Conservation (phyloP, 2,888 invertebrate genomes). For the Mythimna vitellina region DNA sequence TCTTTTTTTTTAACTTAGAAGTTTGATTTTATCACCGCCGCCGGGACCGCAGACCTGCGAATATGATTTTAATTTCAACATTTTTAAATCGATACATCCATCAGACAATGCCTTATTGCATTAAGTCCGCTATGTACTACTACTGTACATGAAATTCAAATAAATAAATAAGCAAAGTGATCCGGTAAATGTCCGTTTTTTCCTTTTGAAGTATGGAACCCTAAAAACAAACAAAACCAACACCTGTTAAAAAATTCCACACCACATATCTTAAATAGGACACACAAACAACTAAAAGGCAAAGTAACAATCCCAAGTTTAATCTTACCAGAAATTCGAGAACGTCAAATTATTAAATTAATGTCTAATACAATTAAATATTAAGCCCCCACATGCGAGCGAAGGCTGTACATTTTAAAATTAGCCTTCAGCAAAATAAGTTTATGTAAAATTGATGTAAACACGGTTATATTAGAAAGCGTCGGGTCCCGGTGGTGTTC, state of each 20-base stretch:
- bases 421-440: slow-evolving; percentile 52
- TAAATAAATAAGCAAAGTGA: too few species aligned
- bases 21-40: too few species aligned
- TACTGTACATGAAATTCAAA: too few species aligned
- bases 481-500: slow-evolving; percentile 35
- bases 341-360: slow-evolving; percentile 20
- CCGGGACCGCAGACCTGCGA: too few species aligned
- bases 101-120: too few species aligned
- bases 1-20: too few species aligned
- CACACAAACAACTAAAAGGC: slow-evolving; percentile 11
- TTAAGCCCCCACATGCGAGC: slow-evolving; percentile 15
- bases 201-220: too few species aligned
- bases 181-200: too few species aligned
- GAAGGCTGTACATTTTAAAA: slow-evolving; percentile 56
- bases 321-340: slow-evolving; percentile 12
- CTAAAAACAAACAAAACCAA: background rate
- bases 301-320: slow-evolving; percentile 7
- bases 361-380: slow-evolving; percentile 35
- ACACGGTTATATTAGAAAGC: slow-evolving; percentile 52
- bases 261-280: background rate
- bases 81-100: too few species aligned
- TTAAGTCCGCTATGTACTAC: too few species aligned
- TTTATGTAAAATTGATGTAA: slow-evolving; percentile 60
- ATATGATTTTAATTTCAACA: too few species aligned
- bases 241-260: background rate